Base-by-base conservation (phyloP, 1,140 invertebrate genomes). In the Drosophila jambulina region DNA sequence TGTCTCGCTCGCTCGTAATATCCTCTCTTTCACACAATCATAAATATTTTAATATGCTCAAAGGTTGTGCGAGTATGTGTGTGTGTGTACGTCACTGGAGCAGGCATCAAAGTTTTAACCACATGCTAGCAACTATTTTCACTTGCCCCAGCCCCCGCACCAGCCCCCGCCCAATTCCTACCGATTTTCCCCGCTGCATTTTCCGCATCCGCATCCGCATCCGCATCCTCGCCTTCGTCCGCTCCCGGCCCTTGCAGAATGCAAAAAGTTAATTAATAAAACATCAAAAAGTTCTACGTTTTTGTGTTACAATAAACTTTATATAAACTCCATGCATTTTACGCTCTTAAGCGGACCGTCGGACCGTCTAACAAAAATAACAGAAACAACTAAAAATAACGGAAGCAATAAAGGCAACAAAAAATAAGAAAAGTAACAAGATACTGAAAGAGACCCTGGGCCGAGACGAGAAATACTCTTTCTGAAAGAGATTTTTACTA, bases 251-350 rank as follows among this genome's bases (percentile, higher is more conserved):
- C 25, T 34, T 48, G 64, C 74, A 64, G 76, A 88, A 88, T 88
- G 84, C 84, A 90, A 88, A 88, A 88, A 90, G 84, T 88, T 88
- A 88, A 88, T 88, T 88, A 88, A 88, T 88, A 88, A 88, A 88
- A 88, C 84, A 88, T 88, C 85, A 88, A 88, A 88, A 90, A 90
- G 84, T 88, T 90, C 74, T 78, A 81, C 85, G 75, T 84, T 90
- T 77, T 88, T 87, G 71, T 90, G 84, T 88, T 78, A 81, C 78
- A 90, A 75, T 79, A 76, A 88, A 88, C 84, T 88, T 88, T 88
- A 81, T 88, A 90, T 88, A 90, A 88, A 88, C 85, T 88, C 81
- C 63, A 84, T 88, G 80, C 78, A 83, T 87, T 87, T 83, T 88
- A 88, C 84, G 81, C 84, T 88, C 75, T 82, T 77, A 77, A 74